These are phyloP conservation scores for Ametastegia equiseti DNA, from an alignment of 2,888 invertebrate species.

Conservation along the genomic window DNA sequence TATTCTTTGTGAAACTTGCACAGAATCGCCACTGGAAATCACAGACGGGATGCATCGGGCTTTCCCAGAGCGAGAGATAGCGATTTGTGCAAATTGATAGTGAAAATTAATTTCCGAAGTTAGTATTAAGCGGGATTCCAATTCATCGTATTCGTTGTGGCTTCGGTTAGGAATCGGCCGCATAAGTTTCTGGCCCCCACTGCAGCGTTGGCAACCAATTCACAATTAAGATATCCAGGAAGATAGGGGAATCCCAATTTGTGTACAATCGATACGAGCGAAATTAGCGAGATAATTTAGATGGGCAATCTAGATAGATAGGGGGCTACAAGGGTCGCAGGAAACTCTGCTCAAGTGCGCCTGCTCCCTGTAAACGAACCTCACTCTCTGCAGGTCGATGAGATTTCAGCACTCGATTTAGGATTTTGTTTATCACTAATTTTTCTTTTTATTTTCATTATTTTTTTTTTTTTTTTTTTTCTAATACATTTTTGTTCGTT, in stretches of 20 bases:
- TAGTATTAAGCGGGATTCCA: neutral
- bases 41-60: neutral
- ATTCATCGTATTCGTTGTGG: neutral
- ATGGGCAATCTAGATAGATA: conserved; percentile 62
- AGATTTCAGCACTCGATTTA: neutral
- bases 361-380: conserved; percentile 15
- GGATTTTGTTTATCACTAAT: too few species aligned
- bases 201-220: conserved; percentile 55
- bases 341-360: neutral
- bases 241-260: conserved; percentile 64
- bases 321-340: conserved; percentile 4
- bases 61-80: neutral
- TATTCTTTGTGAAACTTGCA: neutral
- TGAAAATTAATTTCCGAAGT: conserved; percentile 28
- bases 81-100: neutral
- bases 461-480: too few species aligned
- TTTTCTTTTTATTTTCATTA: too few species aligned
- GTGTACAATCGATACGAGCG: conserved; percentile 65
- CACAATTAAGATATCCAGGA: conserved; percentile 64
- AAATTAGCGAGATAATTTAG: conserved; percentile 70
- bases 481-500: too few species aligned
- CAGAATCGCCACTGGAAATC: neutral
- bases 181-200: conserved; percentile 9
- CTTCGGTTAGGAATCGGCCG: neutral
- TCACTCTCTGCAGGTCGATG: neutral